phyloP scores from a whole-genome alignment of 2,888 invertebrate species.

The Noctuana brunneofusca region DNA sequence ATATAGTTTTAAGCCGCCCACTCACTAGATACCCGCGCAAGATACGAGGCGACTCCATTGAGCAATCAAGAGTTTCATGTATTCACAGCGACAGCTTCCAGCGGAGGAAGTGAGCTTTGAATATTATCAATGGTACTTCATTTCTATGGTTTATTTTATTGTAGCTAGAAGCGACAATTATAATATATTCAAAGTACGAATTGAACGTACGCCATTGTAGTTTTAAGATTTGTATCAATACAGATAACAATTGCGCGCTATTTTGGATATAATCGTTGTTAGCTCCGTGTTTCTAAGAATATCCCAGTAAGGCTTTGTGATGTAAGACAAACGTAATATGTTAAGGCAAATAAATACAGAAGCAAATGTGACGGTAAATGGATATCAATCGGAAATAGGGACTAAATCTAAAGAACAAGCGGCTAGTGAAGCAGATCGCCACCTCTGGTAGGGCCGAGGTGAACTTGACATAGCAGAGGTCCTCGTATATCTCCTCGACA shows the following conservation, averaged over 20 bases:
- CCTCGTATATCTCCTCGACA: slow-evolving; percentile 93
- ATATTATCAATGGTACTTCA: slow-evolving; percentile 16
- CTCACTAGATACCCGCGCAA: slow-evolving; percentile 19
- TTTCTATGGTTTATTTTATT: slow-evolving; percentile 3
- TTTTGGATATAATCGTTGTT: neutral
- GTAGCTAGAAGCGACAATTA: neutral
- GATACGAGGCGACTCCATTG: slow-evolving; percentile 12
- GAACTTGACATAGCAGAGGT: slow-evolving; percentile 93
- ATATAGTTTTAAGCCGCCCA: slow-evolving; percentile 24
- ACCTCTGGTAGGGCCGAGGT: slow-evolving; percentile 88
- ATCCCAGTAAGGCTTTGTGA: neutral
- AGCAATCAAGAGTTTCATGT: slow-evolving; percentile 18
- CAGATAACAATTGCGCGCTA: neutral
- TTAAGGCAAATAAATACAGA: neutral
- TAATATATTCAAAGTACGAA: slow-evolving; percentile 4
- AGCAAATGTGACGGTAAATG: neutral
- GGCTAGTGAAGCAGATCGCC: slow-evolving; percentile 44
- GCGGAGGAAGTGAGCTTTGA: slow-evolving; percentile 18
- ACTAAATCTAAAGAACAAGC: slow-evolving; percentile 15
- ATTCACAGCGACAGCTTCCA: slow-evolving; percentile 23
- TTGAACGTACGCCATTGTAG: neutral
- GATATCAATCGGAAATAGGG: neutral
- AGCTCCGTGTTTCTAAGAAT: neutral
- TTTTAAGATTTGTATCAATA: neutral
- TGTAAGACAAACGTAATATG: neutral